Evolutionary conservation across 1,140 invertebrate species (phyloP).

Genomic region (Metaphire vulgaris): DNA sequence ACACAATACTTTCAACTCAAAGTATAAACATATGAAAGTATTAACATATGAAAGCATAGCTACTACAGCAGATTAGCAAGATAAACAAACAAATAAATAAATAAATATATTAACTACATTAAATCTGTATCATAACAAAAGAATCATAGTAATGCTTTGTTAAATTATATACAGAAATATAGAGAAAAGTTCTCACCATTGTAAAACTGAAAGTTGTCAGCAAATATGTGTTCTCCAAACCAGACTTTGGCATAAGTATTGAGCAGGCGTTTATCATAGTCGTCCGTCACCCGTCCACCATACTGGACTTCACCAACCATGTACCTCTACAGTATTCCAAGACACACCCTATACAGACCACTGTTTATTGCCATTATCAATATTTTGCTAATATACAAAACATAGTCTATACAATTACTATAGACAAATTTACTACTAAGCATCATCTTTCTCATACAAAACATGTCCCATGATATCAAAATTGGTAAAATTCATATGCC

Average conservation of each 20-base stretch:
- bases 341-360: conserved; percentile 73
- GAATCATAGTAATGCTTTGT: neutral
- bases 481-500: too few species aligned
- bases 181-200: conserved; percentile 44
- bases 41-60: too few species aligned
- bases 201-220: conserved; percentile 73
- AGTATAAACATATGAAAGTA: too few species aligned
- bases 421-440: neutral
- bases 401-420: neutral
- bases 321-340: conserved; percentile 90
- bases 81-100: too few species aligned
- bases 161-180: neutral
- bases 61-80: too few species aligned
- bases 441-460: too few species aligned
- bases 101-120: too few species aligned
- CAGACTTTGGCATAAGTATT: conserved; percentile 67
- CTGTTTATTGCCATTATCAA: too few species aligned
- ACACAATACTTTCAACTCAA: too few species aligned
- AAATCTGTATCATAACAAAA: too few species aligned
- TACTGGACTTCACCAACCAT: conserved; percentile 97
- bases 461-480: too few species aligned
- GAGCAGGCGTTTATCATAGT: conserved; percentile 85
- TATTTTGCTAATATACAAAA: too few species aligned
- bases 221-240: conserved; percentile 52
- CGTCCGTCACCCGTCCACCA: conserved; percentile 89